Evolutionary conservation across 2,113 vertebrate species (phyloP), one percentile per base, ranked within the genome.

Genomic region (Cercopithecus mona): DNA sequence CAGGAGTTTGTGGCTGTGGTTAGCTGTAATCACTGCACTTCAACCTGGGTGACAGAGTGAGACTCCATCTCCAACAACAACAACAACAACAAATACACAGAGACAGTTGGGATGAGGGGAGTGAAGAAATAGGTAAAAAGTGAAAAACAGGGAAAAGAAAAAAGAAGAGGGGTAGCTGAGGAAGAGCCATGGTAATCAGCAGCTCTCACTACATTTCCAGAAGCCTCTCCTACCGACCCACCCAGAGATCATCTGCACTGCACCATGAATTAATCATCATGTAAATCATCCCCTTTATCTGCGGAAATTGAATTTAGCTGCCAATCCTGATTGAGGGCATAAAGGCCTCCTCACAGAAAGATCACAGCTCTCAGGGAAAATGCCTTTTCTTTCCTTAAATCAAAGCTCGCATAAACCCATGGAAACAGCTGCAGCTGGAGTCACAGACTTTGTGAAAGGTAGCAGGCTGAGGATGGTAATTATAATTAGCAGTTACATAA

Each of bases 401-500:
- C 96, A 97, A 97, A 97, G 92, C 95, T 85, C 79, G 81, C 82
- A 40, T 14, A 75, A 95, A 89, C 94, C 96, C 84, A n/a, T n/a
- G 88, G 61, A 88, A 97, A 90, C 81, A 94, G 97, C 94, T 96
- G 97, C 97, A 94, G 96, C 98, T 92, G 94, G 93, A 97, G 94
- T 76, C 96, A 18, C 87, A 87, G 90, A 68, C 95, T 90, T 27
- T 61, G 95, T 80, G 93, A 90, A 97, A 97, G 95, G 95, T 97
- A 96, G 97, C 93, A 89, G 92, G 97, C 97, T 93, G 73, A 82
- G 97, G 81, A 96, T 8, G 32, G 93, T 96, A 95, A 98, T 97
- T 96, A 96, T 97, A 97, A 98, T 97, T 97, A 98, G 96, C 90
- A 83, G 97, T 98, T 98, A 97, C 95, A 97, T 97, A 98, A 98